Conservation (phyloP, 92 coral and sea anemone genomes). For the Virgularia gustaviana region DNA sequence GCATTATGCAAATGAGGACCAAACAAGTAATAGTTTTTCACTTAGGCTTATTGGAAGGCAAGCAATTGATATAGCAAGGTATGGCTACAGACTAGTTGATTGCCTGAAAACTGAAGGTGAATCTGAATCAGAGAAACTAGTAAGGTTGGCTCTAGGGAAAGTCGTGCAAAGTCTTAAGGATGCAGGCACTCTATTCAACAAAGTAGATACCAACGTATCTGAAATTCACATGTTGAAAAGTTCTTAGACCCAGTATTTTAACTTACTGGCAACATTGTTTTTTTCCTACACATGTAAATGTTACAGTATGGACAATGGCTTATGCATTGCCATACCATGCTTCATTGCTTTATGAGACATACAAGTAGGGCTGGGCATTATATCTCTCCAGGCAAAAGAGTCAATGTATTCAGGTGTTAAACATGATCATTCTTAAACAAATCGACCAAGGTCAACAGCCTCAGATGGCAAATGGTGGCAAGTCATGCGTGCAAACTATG, state of each 20-base stretch:
- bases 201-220: slow-evolving; percentile 13
- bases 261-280: slow-evolving; percentile 39
- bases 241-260: slow-evolving; percentile 25
- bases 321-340: too few species aligned
- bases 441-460: slow-evolving; percentile 8
- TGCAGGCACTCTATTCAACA: too few species aligned
- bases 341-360: slow-evolving; percentile 31
- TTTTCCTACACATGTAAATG: too few species aligned
- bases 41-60: too few species aligned
- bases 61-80: slow-evolving; percentile 53
- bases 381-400: too few species aligned
- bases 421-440: slow-evolving; percentile 38
- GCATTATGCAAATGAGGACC: slow-evolving; percentile 44
- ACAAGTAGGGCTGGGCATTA: slow-evolving; percentile 35
- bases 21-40: slow-evolving; percentile 43
- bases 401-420: slow-evolving; percentile 46
- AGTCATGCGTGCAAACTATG: slow-evolving; percentile 53
- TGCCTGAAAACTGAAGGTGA: too few species aligned
- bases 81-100: too few species aligned
- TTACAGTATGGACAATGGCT: too few species aligned
- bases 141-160: too few species aligned
- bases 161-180: neutral
- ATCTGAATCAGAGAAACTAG: neutral
- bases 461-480: slow-evolving; percentile 46
- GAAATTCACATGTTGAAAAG: slow-evolving; percentile 33